Evolutionary conservation across 2,113 vertebrate species (phyloP).

Genomic region (Phylloscopus trochiloides): DNA sequence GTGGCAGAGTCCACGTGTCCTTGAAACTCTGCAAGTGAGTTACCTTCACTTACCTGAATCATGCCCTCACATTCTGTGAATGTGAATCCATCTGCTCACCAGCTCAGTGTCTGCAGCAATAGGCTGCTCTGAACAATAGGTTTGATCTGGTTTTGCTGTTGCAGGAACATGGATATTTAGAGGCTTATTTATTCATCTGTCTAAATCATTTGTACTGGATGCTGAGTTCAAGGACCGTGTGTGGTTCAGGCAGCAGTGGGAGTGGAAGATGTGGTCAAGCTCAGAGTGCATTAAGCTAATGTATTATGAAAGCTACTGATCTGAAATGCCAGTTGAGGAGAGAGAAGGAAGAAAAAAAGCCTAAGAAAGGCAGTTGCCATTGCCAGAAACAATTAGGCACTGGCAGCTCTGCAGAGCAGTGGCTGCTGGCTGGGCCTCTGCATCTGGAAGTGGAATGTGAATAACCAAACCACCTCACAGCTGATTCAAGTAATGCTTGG

Average conservation of each 20-base stretch:
- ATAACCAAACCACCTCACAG: not conserved
- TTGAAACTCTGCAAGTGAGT: slow-evolving; percentile 89
- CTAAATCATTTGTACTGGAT: not conserved
- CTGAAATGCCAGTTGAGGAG: not conserved
- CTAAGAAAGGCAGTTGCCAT: not conserved
- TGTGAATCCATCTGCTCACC: not conserved
- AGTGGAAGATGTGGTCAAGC: not conserved
- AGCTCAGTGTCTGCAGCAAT: not conserved
- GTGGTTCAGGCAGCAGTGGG: not conserved
- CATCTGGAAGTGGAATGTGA: not conserved
- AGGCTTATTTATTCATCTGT: not conserved
- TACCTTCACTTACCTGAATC: not conserved
- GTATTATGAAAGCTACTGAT: not conserved
- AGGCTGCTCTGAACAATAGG: not conserved
- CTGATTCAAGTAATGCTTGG: not conserved
- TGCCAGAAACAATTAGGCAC: not conserved
- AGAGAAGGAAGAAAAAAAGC: not conserved
- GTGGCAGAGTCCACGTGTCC: slow-evolving; percentile 82
- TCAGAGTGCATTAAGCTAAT: slow-evolving; percentile 33
- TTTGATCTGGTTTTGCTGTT: not conserved
- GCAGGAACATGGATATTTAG: not conserved
- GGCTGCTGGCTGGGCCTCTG: not conserved
- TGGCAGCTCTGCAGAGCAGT: not conserved
- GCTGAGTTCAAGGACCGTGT: not conserved
- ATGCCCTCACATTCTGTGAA: not conserved